These are phyloP conservation scores for Orbicella faveolata DNA, from an alignment of 64 coral and sea anemone species.

Conservation along the genomic window DNA sequence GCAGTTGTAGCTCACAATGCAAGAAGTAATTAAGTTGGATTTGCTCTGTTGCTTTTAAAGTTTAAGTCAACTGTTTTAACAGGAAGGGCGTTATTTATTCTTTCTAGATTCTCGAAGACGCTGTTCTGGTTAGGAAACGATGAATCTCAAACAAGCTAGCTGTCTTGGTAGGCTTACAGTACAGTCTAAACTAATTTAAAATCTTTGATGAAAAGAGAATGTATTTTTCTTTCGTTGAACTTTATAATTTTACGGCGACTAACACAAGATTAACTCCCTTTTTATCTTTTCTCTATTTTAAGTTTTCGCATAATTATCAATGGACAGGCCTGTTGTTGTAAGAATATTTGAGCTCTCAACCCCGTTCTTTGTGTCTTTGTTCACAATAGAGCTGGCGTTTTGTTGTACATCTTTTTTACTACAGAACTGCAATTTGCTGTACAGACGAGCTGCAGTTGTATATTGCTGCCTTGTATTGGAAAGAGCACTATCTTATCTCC, in stretches of 20 bases:
- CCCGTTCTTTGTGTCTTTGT: no score
- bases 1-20: background rate
- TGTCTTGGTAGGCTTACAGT: background rate
- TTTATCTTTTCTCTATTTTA: no score
- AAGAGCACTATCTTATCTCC: no score
- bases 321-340: no score
- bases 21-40: background rate
- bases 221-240: background rate
- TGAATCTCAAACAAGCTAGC: background rate
- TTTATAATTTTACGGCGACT: background rate
- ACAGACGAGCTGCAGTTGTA: no score
- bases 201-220: background rate
- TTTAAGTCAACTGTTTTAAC: background rate
- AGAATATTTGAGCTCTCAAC: no score
- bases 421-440: no score
- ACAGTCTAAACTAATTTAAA: background rate
- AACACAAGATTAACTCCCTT: no score
- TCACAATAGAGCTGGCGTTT: no score
- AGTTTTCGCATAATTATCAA: no score
- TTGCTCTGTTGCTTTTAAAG: background rate
- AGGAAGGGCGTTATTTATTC: constrained; percentile 7
- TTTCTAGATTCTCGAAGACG: constrained; percentile 17
- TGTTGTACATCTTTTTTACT: no score
- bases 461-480: no score
- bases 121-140: background rate